phyloP scores from a whole-genome alignment of 2,797 vertebrate genomes.

The Vespertilio murinus region DNA sequence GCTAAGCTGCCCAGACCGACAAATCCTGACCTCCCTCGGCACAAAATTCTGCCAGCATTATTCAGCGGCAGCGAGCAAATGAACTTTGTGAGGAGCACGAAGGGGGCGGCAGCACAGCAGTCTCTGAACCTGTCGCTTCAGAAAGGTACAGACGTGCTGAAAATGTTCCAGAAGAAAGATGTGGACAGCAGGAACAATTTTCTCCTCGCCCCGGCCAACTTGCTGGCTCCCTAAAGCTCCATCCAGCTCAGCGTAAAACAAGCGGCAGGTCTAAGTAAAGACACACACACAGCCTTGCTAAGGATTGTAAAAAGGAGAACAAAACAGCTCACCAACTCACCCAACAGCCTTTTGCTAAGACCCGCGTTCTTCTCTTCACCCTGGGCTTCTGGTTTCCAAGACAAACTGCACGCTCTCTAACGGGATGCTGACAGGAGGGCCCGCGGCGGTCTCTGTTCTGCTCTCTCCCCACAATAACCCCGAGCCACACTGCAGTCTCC shows the following conservation, averaged over 20 bases:
- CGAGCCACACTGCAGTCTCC: constrained; percentile 70
- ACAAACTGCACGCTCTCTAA: constrained; percentile 62
- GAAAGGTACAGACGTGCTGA: background rate
- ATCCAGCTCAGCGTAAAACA: background rate
- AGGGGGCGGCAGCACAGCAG: background rate
- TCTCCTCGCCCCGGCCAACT: constrained; percentile 2
- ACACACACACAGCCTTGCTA: constrained; percentile 50
- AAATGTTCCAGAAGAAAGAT: constrained; percentile 9
- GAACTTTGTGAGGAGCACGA: background rate
- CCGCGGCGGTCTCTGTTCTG: constrained; percentile 61
- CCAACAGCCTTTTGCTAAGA: constrained; percentile 54
- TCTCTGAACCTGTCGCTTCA: constrained; percentile 37
- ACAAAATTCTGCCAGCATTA: background rate
- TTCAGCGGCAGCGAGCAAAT: constrained; percentile 21
- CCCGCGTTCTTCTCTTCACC: constrained; percentile 63
- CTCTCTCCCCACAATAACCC: constrained; percentile 68
- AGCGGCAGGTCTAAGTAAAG: constrained; percentile 17
- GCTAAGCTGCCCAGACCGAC: background rate
- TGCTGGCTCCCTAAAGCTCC: constrained; percentile 18
- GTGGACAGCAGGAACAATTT: constrained; percentile 10
- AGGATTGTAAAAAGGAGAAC: constrained; percentile 54
- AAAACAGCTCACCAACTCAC: constrained; percentile 77
- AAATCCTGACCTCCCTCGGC: background rate
- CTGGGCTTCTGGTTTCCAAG: constrained; percentile 59
- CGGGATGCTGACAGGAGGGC: constrained; percentile 71